Evolutionary conservation across 2,113 vertebrate species (phyloP), one percentile per base, ranked within the genome.

Genomic region (Peromyscus maniculatus): DNA sequence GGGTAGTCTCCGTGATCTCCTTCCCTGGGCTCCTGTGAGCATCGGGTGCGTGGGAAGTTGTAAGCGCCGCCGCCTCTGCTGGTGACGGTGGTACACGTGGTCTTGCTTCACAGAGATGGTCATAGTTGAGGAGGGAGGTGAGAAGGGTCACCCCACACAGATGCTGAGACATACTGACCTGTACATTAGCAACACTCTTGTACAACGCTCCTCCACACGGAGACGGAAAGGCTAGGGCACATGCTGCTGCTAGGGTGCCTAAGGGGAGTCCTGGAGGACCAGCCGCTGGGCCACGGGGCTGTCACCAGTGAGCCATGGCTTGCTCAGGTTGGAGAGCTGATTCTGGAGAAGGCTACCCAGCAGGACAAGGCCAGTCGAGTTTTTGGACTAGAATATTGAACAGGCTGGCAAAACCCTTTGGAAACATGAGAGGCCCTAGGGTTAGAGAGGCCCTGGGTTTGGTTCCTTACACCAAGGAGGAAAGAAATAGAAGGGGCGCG

Each of bases 201-300:
- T 8, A 19, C 33, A 31, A 6, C 22, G 17, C 82, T 57, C 26
- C 22, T 84, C 80, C n/a, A 28, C 12, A 16, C 28, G 67, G 88
- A 49, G 8, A 17, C 16, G 0, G 78, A n/a, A 80, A 22, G 39
- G 10, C 3, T 0, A 4, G 43, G 2, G 12, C 6, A 3, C 31
- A 2, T 49, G 55, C 55, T 55, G 74, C 67, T 24, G 64, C 36
- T 5, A 12, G 21, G 11, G 24, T 6, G 33, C 1, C 33, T 8
- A 36, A n/a, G 46, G 62, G 49, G 1, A 24, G 17, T 49, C 16
- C 24, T 43, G 15, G 80, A 87, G 80, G 46, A 49, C 46, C 46
- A n/a, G 0, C 3, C 19, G 3, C n/a, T 46, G 7, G n/a, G 1
- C 64, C 36, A 1, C 7, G 0, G 4, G 11, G 17, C 31, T 8